phyloP scores from a whole-genome alignment of 1,140 invertebrate species.

The Drosophila virilis region DNA sequence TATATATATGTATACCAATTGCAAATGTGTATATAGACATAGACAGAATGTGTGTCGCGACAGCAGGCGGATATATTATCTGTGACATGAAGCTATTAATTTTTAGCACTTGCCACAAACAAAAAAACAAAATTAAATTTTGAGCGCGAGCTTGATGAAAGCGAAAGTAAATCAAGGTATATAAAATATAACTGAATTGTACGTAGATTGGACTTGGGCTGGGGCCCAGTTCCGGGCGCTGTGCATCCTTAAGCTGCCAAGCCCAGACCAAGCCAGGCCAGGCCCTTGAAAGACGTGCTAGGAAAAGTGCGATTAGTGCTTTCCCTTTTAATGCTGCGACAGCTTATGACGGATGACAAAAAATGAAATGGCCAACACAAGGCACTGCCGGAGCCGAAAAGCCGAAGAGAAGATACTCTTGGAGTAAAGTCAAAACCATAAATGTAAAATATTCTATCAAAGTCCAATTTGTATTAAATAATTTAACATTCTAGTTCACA shows the following conservation, averaged over 20 bases:
- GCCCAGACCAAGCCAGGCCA: slow-evolving; percentile 22
- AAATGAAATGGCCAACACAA: slow-evolving; percentile 52
- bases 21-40: slow-evolving; percentile 15
- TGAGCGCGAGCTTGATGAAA: slow-evolving; percentile 47
- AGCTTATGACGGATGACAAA: slow-evolving; percentile 48
- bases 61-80: slow-evolving; percentile 61
- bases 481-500: not conserved
- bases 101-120: slow-evolving; percentile 62
- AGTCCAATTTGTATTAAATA: not conserved
- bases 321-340: slow-evolving; percentile 65
- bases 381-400: not conserved
- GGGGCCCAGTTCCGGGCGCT: slow-evolving; percentile 10
- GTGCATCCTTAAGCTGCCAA: slow-evolving; percentile 61
- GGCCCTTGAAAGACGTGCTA: slow-evolving; percentile 33
- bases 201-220: slow-evolving; percentile 44
- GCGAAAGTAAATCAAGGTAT: slow-evolving; percentile 65
- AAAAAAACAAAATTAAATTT: slow-evolving; percentile 59
- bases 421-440: not conserved
- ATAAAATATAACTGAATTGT: slow-evolving; percentile 36
- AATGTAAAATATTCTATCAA: not conserved
- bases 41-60: slow-evolving; percentile 64
- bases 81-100: slow-evolving; percentile 76
- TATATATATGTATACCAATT: not conserved
- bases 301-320: slow-evolving; percentile 74
- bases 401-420: slow-evolving; percentile 21